Evolutionary conservation across 2,113 vertebrate species (phyloP).

Genomic region (Nansenia antarctica): DNA sequence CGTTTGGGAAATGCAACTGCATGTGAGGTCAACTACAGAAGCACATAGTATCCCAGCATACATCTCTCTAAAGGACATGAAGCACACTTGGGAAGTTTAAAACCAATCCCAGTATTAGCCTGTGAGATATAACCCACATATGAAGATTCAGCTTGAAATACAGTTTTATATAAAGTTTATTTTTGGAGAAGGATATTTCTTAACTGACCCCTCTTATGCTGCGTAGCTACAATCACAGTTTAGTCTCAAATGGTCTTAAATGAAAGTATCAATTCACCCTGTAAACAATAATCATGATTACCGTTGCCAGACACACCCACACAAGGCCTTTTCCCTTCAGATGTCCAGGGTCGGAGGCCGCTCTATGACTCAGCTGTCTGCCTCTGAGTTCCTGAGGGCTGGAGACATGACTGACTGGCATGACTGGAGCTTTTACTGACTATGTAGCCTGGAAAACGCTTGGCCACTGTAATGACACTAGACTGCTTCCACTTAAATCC

Average conservation of each 20-base stretch:
- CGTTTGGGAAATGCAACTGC: too few species aligned
- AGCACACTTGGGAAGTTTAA: constrained; percentile 16
- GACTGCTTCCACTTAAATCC: too few species aligned
- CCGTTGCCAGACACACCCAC: not conserved
- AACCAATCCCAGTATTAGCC: constrained; percentile 9
- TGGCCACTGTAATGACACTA: too few species aligned
- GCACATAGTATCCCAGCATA: constrained; percentile 5
- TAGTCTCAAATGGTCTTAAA: not conserved
- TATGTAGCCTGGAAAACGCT: too few species aligned
- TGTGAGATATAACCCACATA: constrained; percentile 12
- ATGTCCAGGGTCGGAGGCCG: too few species aligned
- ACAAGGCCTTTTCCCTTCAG: not conserved
- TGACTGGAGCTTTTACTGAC: not conserved
- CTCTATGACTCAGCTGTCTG: not conserved
- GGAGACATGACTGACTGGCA: not conserved
- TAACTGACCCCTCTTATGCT: not conserved
- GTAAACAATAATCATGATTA: not conserved
- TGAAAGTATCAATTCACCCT: not conserved
- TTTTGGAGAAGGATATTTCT: not conserved
- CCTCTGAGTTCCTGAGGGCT: not conserved
- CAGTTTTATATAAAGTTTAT: not conserved
- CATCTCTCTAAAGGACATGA: constrained; percentile 8
- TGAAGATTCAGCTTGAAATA: not conserved
- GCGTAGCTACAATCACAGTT: not conserved
- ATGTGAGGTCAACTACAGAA: not conserved